Percentiles rank a stretch among this genome's conserved stretches.
Evolutionary conservation across 2,113 vertebrate genomes (phyloP).

Genomic region (Campylomormyrus numenius): DNA sequence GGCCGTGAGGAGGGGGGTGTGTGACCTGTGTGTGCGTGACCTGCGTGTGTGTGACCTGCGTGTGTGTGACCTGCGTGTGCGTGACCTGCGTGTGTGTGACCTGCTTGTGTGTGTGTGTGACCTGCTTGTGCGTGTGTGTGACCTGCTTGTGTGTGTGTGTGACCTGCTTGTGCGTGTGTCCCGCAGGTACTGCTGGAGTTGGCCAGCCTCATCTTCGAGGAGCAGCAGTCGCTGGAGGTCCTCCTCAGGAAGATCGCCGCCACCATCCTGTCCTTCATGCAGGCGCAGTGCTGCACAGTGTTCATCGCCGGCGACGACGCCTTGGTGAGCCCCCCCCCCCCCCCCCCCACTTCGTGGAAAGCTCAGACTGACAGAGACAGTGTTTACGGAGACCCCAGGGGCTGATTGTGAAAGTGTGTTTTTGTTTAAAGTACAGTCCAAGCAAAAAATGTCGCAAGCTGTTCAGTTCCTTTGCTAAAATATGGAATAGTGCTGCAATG

Average conservation of each 20-base stretch:
- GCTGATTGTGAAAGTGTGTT: not conserved
- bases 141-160: not conserved
- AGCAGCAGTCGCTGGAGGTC: conserved; percentile 90
- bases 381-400: not conserved
- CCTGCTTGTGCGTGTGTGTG: not conserved
- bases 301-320: conserved; percentile 85
- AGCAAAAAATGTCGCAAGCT: not conserved
- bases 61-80: not conserved
- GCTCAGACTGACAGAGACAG: not conserved
- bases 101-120: not conserved
- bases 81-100: not conserved
- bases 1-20: not conserved
- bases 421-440: not conserved
- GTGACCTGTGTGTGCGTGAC: not conserved
- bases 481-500: not conserved
- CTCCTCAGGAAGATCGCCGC: conserved; percentile 89
- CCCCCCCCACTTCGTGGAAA: not conserved
- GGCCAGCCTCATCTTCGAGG: conserved; percentile 93
- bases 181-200: conserved; percentile 86
- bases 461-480: not conserved
- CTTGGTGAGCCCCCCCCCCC: conserved; percentile 61
- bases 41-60: not conserved
- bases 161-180: not conserved
- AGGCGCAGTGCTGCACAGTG: conserved; percentile 86
- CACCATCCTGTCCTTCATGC: conserved; percentile 96